These are phyloP conservation scores for Melipona quadrifasciata DNA, from an alignment of 1,140 invertebrate genomes.

Conservation along the genomic window DNA sequence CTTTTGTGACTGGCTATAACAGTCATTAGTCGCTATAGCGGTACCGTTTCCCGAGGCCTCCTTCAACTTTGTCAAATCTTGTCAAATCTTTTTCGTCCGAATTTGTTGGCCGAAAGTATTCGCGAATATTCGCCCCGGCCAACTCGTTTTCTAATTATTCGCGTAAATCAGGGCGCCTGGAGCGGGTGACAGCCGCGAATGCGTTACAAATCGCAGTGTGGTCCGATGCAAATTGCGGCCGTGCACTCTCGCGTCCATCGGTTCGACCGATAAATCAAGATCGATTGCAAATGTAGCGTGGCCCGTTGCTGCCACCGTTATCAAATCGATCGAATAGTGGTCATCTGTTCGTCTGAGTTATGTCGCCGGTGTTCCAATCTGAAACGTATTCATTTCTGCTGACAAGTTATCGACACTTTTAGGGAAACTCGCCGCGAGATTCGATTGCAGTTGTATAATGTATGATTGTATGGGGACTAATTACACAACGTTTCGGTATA, in stretches of 20 bases:
- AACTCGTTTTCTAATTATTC: conserved; percentile 44
- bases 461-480: neutral
- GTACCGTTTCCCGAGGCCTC: conserved; percentile 31
- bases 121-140: neutral
- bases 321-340: conserved; percentile 38
- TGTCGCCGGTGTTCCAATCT: neutral
- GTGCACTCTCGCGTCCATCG: conserved; percentile 17
- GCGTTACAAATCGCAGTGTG: conserved; percentile 33
- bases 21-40: no score
- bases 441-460: neutral
- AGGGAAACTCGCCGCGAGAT: neutral
- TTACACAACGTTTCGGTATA: neutral
- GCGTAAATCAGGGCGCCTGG: conserved; percentile 25
- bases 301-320: conserved; percentile 14
- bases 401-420: conserved; percentile 35
- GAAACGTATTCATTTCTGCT: conserved; percentile 19
- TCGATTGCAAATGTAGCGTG: conserved; percentile 41
- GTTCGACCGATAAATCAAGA: conserved; percentile 39
- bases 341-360: conserved; percentile 26
- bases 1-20: conserved; percentile 20
- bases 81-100: neutral
- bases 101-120: neutral
- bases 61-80: no score
- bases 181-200: conserved; percentile 13
- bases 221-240: conserved; percentile 42